Evolutionary conservation across 1,140 invertebrate species (phyloP), one percentile per base, ranked within the genome.

Genomic region (Drosophila sucinea): DNA sequence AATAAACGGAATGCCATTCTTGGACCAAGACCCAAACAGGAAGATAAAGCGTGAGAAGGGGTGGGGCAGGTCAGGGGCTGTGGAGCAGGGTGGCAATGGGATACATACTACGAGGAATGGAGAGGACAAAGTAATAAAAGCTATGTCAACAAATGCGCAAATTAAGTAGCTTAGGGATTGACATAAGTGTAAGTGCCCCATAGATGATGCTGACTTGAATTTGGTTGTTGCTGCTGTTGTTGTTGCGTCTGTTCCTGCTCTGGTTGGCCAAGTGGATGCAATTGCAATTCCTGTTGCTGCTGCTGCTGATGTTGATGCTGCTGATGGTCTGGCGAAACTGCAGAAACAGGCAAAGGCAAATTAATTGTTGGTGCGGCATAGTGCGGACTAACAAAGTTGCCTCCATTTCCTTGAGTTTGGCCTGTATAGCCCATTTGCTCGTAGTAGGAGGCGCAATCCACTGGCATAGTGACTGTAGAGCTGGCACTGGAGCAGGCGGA

Each of bases 131-230:
- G 68, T 63, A 29, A 33, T 58, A 66, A 64, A 58, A 67, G 40
- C 69, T 60, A 65, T 61, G 54, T 51, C 61, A 67, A 79, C 67
- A 79, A 81, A 82, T 80, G 77, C 66, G 68, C 73, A 82, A 86
- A 83, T 86, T 69, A 87, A 83, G 87, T 75, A 76, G 82, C 84
- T 90, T 87, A 90, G 73, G 86, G 87, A 90, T 90, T 90, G 79
- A 90, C 87, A 87, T 90, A 90, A 90, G 89, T 81, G 79, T 90
- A 90, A 90, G 83, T 87, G 82, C 82, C 77, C 86, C 86, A 90
- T 69, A 90, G 77, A 83, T 90, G 87, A 62, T 86, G 86, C n/a
- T 90, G 85, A 41, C 83, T 79, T 56, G 79, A 78, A 60, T 78
- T 73, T 64, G 70, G 72, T 30, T 85, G 77, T 56, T 70, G 80